Evolutionary conservation across 2,888 invertebrate species (phyloP).

Genomic region (Leptura quadrifasciata): DNA sequence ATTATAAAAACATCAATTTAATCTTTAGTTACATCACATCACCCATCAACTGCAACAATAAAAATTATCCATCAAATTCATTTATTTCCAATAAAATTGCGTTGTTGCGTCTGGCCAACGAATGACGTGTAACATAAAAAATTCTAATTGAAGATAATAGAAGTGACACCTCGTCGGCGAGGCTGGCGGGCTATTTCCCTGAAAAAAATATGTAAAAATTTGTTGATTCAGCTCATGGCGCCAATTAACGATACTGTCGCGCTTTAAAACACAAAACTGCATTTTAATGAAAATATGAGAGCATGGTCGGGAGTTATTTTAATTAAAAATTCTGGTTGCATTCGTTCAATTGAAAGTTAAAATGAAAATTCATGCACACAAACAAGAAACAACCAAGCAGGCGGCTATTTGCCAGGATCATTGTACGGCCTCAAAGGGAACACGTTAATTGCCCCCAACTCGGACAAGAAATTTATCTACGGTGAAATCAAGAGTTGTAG

Average conservation of each 20-base stretch:
- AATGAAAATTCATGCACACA: conserved; percentile 48
- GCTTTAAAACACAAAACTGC: conserved; percentile 44
- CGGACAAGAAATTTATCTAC: background rate
- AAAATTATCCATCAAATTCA: background rate
- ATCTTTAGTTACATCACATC: no score
- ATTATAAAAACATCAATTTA: no score
- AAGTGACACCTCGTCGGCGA: conserved; percentile 30
- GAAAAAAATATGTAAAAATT: conserved; percentile 31
- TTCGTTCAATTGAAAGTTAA: conserved; percentile 45
- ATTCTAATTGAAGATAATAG: conserved; percentile 30
- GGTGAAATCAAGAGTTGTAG: background rate
- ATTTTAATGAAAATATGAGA: conserved; percentile 48
- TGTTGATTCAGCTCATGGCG: conserved; percentile 46
- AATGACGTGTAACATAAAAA: conserved; percentile 3
- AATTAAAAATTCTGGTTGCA: conserved; percentile 51
- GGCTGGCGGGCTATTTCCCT: conserved; percentile 16
- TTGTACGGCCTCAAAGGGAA: conserved; percentile 21
- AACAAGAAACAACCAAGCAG: conserved; percentile 25
- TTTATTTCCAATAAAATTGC: background rate
- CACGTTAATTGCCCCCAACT: conserved; percentile 4
- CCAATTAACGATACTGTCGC: conserved; percentile 45
- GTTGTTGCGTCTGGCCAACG: background rate
- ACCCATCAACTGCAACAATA: no score
- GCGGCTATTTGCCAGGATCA: conserved; percentile 20
- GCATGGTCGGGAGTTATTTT: conserved; percentile 36